These are phyloP conservation scores for Crenuchus spilurus DNA, from an alignment of 2,797 vertebrate genomes.

Conservation along the genomic window DNA sequence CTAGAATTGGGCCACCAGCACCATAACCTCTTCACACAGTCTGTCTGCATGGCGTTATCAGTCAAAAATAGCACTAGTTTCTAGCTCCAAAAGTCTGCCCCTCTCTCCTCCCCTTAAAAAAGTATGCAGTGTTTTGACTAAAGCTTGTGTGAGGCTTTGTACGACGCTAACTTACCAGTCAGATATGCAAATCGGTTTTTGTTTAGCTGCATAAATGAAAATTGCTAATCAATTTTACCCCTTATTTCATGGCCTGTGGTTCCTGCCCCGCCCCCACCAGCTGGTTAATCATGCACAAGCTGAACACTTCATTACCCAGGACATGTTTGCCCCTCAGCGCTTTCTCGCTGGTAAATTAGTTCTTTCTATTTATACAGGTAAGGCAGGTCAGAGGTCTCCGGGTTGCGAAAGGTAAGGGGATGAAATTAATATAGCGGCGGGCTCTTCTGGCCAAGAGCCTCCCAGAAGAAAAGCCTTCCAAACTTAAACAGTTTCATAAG, in stretches of 20 bases:
- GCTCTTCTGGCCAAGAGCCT: slow-evolving; percentile 56
- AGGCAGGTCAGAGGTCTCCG: slow-evolving; percentile 83
- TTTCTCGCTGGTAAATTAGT: slow-evolving; percentile 83
- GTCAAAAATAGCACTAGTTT: slow-evolving; percentile 46
- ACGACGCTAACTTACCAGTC: slow-evolving; percentile 54
- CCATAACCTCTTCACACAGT: slow-evolving; percentile 41
- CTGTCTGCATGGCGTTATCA: slow-evolving; percentile 35
- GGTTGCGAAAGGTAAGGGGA: slow-evolving; percentile 80
- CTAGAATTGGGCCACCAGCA: slow-evolving; percentile 38
- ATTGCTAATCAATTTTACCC: slow-evolving; percentile 92
- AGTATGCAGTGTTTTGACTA: slow-evolving; percentile 43
- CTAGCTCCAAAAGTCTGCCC: slow-evolving; percentile 21
- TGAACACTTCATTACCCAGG: slow-evolving; percentile 95
- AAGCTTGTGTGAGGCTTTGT: slow-evolving; percentile 25
- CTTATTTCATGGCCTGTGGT: slow-evolving; percentile 93
- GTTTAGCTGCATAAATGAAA: slow-evolving; percentile 89
- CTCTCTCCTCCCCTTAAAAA: slow-evolving; percentile 11
- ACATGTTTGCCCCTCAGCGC: slow-evolving; percentile 92
- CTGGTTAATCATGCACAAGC: slow-evolving; percentile 92
- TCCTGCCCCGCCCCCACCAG: slow-evolving; percentile 92
- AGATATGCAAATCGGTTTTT: slow-evolving; percentile 84
- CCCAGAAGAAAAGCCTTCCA: slow-evolving; percentile 58
- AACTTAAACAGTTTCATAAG: slow-evolving; percentile 66
- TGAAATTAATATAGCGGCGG: slow-evolving; percentile 72
- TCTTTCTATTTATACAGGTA: slow-evolving; percentile 88